Evolutionary conservation across 2,888 invertebrate species (phyloP).

Genomic region (Diadromus collaris): DNA sequence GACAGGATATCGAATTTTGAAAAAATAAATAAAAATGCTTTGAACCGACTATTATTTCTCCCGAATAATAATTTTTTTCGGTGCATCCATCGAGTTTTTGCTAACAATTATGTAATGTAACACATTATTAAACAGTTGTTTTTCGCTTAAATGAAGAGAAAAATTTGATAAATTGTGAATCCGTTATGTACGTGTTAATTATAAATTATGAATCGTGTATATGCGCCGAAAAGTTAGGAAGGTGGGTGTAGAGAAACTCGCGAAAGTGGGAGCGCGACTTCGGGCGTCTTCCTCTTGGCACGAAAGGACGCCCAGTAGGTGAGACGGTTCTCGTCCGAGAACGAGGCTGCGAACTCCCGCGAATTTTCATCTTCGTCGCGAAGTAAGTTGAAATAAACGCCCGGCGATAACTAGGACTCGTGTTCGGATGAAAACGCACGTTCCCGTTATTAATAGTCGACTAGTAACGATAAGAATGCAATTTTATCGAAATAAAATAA

Average conservation of each 20-base stretch:
- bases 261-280: constrained; percentile 54
- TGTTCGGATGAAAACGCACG: constrained; percentile 10
- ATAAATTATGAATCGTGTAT: background rate
- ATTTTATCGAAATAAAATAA: background rate
- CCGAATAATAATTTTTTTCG: background rate
- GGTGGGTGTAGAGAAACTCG: constrained; percentile 47
- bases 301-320: constrained; percentile 55
- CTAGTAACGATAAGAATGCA: constrained; percentile 1
- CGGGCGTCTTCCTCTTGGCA: constrained; percentile 53
- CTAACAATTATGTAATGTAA: constrained; percentile 20
- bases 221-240: constrained; percentile 35
- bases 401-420: constrained; percentile 18
- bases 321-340: constrained; percentile 55
- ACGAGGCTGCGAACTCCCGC: constrained; percentile 33
- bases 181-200: background rate
- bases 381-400: constrained; percentile 38
- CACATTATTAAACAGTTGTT: background rate
- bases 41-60: no score
- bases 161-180: background rate
- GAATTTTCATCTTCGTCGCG: constrained; percentile 34
- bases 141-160: background rate
- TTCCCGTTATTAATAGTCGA: constrained; percentile 24
- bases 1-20: background rate
- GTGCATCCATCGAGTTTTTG: constrained; percentile 12
- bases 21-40: background rate